A percentile compares a stretch with the other conserved stretches of the same genome.
Conservation (phyloP, 2,113 vertebrate genomes). For the Pomatorhinus ruficollis region DNA sequence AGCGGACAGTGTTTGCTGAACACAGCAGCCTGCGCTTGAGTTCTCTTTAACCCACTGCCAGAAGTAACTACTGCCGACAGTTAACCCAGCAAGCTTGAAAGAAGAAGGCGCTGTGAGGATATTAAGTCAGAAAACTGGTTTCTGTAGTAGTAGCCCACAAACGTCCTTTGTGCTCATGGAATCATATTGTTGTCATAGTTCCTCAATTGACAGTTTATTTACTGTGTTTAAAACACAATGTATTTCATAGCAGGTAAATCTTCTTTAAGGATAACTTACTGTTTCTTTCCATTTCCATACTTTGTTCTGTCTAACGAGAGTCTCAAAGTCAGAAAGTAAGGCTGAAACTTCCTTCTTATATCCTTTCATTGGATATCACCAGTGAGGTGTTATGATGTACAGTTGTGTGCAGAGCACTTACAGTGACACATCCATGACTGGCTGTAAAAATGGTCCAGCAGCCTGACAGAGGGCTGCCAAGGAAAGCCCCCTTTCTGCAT, state of each 20-base stretch:
- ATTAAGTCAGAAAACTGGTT: background rate
- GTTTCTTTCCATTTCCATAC: background rate
- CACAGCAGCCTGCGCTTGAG: rapidly evolving
- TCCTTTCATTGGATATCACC: background rate
- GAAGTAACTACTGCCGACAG: background rate
- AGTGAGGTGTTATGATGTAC: background rate
- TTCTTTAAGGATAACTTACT: background rate
- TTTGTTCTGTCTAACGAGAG: background rate
- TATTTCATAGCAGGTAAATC: background rate
- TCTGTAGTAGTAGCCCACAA: background rate
- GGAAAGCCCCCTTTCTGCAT: background rate
- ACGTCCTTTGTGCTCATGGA: background rate
- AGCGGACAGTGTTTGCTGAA: background rate
- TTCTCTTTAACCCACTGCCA: background rate
- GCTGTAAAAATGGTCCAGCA: background rate
- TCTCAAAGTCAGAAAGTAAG: background rate
- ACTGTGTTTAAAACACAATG: background rate
- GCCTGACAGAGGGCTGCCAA: background rate
- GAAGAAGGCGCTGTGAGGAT: background rate
- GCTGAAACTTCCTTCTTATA: background rate
- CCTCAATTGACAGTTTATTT: background rate
- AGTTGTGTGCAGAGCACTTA: background rate
- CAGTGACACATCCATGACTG: background rate
- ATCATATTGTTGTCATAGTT: background rate
- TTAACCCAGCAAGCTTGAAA: background rate